Evolutionary conservation across 2,113 vertebrate species (phyloP).

Genomic region (Nibea albiflora): DNA sequence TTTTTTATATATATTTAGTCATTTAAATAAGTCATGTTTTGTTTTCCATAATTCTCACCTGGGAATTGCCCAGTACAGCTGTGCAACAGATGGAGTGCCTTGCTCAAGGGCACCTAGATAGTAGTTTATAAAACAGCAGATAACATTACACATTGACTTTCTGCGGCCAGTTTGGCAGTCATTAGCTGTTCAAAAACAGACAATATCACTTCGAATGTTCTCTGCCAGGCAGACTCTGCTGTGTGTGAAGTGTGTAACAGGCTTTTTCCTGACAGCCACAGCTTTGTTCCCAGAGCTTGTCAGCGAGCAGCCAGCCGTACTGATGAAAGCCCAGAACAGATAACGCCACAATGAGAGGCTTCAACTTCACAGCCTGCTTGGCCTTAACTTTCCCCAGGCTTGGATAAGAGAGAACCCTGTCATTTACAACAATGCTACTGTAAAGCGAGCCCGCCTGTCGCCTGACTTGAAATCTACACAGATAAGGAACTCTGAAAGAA

Average conservation of each 20-base stretch:
- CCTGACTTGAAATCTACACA: slow-evolving; percentile 42
- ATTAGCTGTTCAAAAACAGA: slow-evolving; percentile 23
- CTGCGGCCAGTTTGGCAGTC: neutral
- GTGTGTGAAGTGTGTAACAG: slow-evolving; percentile 50
- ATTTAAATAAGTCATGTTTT: neutral
- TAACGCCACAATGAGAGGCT: slow-evolving; percentile 61
- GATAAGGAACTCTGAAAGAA: slow-evolving; percentile 56
- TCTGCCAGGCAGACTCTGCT: slow-evolving; percentile 22
- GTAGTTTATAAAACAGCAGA: slow-evolving; percentile 15
- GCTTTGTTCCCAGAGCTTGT: slow-evolving; percentile 66
- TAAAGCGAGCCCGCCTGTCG: slow-evolving; percentile 35
- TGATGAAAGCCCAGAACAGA: slow-evolving; percentile 73
- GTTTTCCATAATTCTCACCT: neutral
- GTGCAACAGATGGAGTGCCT: slow-evolving; percentile 8
- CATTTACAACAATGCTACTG: slow-evolving; percentile 52
- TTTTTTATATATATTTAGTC: neutral
- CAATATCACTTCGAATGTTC: slow-evolving; percentile 56
- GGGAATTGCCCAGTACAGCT: neutral
- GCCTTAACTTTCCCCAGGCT: slow-evolving; percentile 51
- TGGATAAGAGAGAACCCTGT: slow-evolving; percentile 52
- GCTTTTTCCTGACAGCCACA: slow-evolving; percentile 63
- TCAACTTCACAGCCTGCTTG: slow-evolving; percentile 55
- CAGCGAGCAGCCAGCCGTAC: slow-evolving; percentile 54
- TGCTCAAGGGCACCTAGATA: slow-evolving; percentile 31
- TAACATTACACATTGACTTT: slow-evolving; percentile 24